phyloP scores from a whole-genome alignment of 2,797 vertebrate genomes.

The Intellagama lesueurii region DNA sequence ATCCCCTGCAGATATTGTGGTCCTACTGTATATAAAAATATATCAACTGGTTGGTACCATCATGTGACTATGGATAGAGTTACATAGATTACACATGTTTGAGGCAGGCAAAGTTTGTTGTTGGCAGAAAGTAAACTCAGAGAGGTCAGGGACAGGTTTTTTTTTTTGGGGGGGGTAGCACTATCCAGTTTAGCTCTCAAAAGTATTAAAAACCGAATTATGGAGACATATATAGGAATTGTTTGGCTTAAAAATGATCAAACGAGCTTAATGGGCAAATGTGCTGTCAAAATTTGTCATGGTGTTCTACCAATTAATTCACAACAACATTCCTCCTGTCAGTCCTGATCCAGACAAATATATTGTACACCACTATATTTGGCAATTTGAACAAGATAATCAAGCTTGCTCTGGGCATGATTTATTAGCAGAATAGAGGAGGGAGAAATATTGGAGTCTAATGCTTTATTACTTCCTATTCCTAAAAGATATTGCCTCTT shows the following conservation, averaged over 20 bases:
- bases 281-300: slow-evolving; percentile 54
- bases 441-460: slow-evolving; percentile 38
- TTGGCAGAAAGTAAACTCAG: slow-evolving; percentile 42
- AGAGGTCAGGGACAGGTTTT: slow-evolving; percentile 4
- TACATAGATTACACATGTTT: background rate
- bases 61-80: background rate
- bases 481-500: slow-evolving; percentile 58
- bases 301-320: slow-evolving; percentile 55
- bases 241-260: slow-evolving; percentile 57
- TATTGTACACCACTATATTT: slow-evolving; percentile 59
- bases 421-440: slow-evolving; percentile 56
- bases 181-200: slow-evolving; percentile 49
- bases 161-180: background rate
- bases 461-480: slow-evolving; percentile 39
- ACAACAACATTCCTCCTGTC: slow-evolving; percentile 54
- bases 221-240: background rate
- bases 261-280: slow-evolving; percentile 55
- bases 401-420: slow-evolving; percentile 54
- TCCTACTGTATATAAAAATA: too few relatives aligned
- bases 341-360: slow-evolving; percentile 54
- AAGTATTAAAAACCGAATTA: slow-evolving; percentile 26
- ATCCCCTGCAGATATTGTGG: too few relatives aligned
- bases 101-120: fast-evolving
- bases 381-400: slow-evolving; percentile 56
- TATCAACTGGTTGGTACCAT: background rate